Evolutionary conservation across 2,113 vertebrate species (phyloP).

Genomic region (Bubalus kerabau): DNA sequence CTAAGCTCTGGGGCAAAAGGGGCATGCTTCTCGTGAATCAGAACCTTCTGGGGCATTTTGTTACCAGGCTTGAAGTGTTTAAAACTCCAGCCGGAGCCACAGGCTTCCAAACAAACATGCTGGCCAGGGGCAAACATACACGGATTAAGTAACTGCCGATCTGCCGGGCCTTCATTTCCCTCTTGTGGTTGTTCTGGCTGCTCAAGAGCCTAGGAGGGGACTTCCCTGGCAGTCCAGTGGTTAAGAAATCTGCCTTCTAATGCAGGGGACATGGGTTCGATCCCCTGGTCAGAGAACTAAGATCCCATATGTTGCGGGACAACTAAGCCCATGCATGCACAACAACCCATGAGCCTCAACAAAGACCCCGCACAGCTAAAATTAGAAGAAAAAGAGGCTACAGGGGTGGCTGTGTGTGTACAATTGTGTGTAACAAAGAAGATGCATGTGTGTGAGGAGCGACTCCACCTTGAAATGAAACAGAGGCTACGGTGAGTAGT

Average conservation of each 20-base stretch:
- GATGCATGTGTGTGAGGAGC: accelerated
- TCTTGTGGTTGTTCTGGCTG: not conserved
- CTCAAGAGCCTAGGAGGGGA: not conserved
- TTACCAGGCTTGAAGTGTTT: not conserved
- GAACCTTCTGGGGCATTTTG: not conserved
- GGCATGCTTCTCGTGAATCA: accelerated
- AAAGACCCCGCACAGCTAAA: not conserved
- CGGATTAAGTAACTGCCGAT: accelerated
- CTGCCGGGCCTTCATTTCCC: not conserved
- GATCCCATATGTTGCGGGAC: not conserved
- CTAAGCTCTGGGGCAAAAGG: not conserved
- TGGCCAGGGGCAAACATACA: not conserved
- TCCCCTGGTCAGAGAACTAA: not conserved
- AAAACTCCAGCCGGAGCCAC: not conserved
- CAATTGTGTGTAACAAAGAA: not conserved
- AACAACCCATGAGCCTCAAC: not conserved
- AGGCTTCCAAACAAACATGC: not conserved
- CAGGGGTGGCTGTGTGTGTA: not conserved
- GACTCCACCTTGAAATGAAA: not conserved
- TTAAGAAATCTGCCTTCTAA: not conserved
- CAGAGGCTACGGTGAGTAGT: accelerated
- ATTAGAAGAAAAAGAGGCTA: not conserved
- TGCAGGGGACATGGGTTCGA: not conserved
- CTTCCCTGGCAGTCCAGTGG: not conserved
- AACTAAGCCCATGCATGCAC: not conserved